These are phyloP conservation scores for Neosilurus hyrtlii DNA, from an alignment of 2,797 vertebrate species.

Conservation along the genomic window DNA sequence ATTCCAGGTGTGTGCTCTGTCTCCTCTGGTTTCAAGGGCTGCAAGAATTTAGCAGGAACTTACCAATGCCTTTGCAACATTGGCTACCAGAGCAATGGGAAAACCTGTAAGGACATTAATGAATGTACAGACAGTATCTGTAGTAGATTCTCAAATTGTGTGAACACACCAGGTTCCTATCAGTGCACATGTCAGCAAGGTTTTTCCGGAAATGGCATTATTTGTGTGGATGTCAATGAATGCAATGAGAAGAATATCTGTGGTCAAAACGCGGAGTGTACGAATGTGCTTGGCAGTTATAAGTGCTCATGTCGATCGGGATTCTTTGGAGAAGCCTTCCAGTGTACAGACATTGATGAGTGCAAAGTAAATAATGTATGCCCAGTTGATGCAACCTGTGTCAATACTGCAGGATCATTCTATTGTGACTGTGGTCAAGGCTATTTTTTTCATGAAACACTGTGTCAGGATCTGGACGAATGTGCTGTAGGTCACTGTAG, in stretches of 20 bases:
- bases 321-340: conserved; percentile 69
- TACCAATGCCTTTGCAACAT: conserved; percentile 72
- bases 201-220: conserved; percentile 75
- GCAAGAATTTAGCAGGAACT: conserved; percentile 74
- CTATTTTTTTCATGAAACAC: conserved; percentile 65
- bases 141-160: conserved; percentile 71
- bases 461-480: conserved; percentile 75
- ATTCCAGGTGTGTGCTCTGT: conserved; percentile 68
- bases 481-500: conserved; percentile 70
- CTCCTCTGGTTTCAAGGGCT: conserved; percentile 73
- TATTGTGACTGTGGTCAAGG: conserved; percentile 74
- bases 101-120: conserved; percentile 74
- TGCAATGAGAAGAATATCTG: conserved; percentile 70
- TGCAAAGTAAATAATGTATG: conserved; percentile 66
- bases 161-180: conserved; percentile 73
- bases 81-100: conserved; percentile 74
- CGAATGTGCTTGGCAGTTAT: conserved; percentile 75
- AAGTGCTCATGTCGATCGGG: conserved; percentile 74
- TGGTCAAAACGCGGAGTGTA: conserved; percentile 67
- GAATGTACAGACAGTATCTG: conserved; percentile 74
- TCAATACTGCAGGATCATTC: conserved; percentile 75
- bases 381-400: conserved; percentile 66
- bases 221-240: conserved; percentile 78
- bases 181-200: conserved; percentile 72
- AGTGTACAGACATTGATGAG: conserved; percentile 76